Base-by-base conservation (phyloP, 2,113 vertebrate species). In the Petromus typicus region DNA sequence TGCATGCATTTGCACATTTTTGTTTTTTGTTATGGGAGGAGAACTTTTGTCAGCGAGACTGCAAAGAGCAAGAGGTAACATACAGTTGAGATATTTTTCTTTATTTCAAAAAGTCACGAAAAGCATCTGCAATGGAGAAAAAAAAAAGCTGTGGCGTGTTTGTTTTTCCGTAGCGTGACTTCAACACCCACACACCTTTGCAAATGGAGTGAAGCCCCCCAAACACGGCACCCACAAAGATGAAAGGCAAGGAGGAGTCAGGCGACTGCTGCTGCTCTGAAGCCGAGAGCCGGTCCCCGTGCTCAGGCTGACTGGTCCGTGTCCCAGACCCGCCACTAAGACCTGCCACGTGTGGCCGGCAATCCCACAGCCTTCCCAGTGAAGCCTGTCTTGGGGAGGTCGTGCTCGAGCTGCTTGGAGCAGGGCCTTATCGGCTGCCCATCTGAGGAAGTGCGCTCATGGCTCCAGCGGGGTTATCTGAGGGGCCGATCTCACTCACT, bases 151-250 rank as follows among this genome's bases (percentile, higher is more conserved):
- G 95, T 43, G 91, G 86, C 78, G 82, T 45, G 69, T 8, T 23
- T 83, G 63, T 88, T 96, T 97, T 97, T 96, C 97, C 84, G 12
- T 34, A 30, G 89, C 22, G 13, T 95, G 94, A 86, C 67, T 86
- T 91, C 59, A 64, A 95, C 97, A 76, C 97, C 97, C 86, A 97
- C 97, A 89, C 91, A 78, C 16, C 30, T 66, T 86, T 71, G 90
- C 51, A 76, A 76, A 51, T 10, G 7, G 16, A 75, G 54, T 13
- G 91, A 96, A 96, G 95, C 93, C 93, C 97, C 97, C 94, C 89
- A 51, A 88, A 94, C 48, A 27, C 18, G 34, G 37, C 86, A 86
- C 63, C 6, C 20, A 40, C 81, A n/a, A 59, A 97, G 96, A 96
- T 95, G 78, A 97, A 96, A 97, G 91, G 64, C 48, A 8, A 69